Conservation (phyloP, 2,113 vertebrate species). For the Elachura formosa region DNA sequence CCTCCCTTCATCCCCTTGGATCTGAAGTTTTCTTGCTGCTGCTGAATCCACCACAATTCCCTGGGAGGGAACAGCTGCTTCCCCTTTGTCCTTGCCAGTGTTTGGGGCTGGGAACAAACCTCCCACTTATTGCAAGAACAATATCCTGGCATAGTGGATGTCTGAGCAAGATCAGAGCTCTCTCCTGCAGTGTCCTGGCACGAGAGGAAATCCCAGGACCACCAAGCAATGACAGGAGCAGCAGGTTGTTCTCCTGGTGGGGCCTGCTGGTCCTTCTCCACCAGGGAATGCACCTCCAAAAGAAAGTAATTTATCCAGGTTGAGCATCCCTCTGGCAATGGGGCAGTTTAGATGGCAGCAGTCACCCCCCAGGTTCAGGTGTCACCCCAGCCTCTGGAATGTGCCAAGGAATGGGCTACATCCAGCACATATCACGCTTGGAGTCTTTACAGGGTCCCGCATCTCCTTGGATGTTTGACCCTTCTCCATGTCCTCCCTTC, state of each 20-base stretch:
- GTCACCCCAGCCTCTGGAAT: neutral
- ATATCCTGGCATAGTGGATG: neutral
- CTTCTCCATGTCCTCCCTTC: neutral
- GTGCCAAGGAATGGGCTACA: neutral
- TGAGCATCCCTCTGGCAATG: neutral
- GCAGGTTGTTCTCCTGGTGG: no score
- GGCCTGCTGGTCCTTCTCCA: neutral
- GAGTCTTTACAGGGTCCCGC: neutral
- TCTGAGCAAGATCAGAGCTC: constrained; percentile 6
- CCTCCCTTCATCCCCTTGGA: neutral
- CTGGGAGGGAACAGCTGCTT: neutral
- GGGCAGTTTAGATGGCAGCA: neutral
- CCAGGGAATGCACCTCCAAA: neutral
- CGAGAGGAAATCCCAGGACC: neutral
- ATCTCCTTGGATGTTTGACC: neutral
- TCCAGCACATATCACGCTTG: neutral
- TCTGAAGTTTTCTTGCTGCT: neutral
- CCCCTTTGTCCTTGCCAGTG: neutral
- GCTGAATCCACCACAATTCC: neutral
- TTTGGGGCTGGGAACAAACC: neutral
- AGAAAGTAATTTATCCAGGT: neutral
- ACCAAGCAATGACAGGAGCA: neutral
- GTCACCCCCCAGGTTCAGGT: neutral
- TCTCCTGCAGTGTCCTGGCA: neutral
- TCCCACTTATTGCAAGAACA: neutral